Evolutionary conservation across 2,113 vertebrate species (phyloP).

Genomic region (Corynorhinus townsendii): DNA sequence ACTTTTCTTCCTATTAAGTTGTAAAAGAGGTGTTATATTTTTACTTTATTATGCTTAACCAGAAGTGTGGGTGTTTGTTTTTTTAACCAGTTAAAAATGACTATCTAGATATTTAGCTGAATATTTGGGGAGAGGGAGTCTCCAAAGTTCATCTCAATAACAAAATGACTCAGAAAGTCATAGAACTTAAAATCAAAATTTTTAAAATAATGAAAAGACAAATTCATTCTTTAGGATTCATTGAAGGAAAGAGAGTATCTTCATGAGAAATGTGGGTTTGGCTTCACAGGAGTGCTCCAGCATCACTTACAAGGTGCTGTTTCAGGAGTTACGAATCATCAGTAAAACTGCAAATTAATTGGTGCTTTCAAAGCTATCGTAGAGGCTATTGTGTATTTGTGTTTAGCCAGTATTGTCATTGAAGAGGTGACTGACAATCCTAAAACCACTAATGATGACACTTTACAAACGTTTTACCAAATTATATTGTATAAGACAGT

Average conservation of each 20-base stretch:
- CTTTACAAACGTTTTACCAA: slow-evolving; percentile 35
- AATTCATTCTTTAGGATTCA: slow-evolving; percentile 31
- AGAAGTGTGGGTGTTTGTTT: background rate
- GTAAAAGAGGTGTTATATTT: background rate
- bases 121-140: background rate
- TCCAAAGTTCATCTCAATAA: background rate
- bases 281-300: background rate
- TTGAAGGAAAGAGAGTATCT: background rate
- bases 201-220: background rate
- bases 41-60: background rate
- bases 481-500: slow-evolving; percentile 23
- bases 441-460: slow-evolving; percentile 35
- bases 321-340: slow-evolving; percentile 20
- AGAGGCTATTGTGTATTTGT: background rate
- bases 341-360: slow-evolving; percentile 32
- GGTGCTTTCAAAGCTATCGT: background rate
- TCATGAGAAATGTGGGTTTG: slow-evolving; percentile 14
- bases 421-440: slow-evolving; percentile 36
- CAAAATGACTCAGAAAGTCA: background rate
- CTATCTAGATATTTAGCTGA: background rate
- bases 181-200: background rate
- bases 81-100: background rate
- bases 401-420: background rate
- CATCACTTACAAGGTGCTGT: slow-evolving; percentile 25
- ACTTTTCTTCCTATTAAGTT: slow-evolving; percentile 24